Evolutionary conservation across 2,797 vertebrate genomes (phyloP), one percentile per base, ranked within the genome.

Genomic region (Notolepis coatsorum): DNA sequence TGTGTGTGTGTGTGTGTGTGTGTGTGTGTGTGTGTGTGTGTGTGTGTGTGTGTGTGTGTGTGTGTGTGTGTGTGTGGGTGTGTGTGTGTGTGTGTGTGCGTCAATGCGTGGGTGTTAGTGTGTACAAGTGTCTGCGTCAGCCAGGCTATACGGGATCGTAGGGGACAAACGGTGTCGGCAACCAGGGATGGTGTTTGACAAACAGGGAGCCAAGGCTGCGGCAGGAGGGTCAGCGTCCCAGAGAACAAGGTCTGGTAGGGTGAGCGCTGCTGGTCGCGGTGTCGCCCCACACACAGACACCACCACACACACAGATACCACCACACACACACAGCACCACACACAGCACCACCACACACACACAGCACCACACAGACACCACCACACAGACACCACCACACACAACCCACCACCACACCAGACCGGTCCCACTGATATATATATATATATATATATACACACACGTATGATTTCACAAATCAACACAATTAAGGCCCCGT

Each of bases 171-270:
- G 15, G 66, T 81, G 85, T 80, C 81, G 80, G 77, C 61, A 68
- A 70, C 71, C 81, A 60, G 60, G 48, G 42, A 63, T 66, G 63
- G 66, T 85, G 84, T 90, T 91, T 84, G 81, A 88, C 85, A 88
- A 91, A 90, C 78, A 90, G 57, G 18, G 64, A 73, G 54, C 82
- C 81, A 75, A 86, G 80, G 80, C 85, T 84, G 79, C 76, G 80
- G 79, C 84, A 85, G 64, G 60, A 58, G 54, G 72, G 76, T 62
- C 75, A 82, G 63, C 73, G 68, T 83, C 77, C 84, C 57, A 31
- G 60, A 42, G 73, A 83, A 52, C 88, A 80, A 84, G 68, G 73
- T 65, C 78, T 76, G 60, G 63, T 71, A 47, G 69, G 77, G 84
- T 82, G 73, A 82, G 35, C 64, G 50, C 37, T 62, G 67, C 21